Percentiles rank a stretch among this genome's conserved stretches.
Conservation (phyloP, 92 coral and sea anemone species). For the Nematostella vectensis region DNA sequence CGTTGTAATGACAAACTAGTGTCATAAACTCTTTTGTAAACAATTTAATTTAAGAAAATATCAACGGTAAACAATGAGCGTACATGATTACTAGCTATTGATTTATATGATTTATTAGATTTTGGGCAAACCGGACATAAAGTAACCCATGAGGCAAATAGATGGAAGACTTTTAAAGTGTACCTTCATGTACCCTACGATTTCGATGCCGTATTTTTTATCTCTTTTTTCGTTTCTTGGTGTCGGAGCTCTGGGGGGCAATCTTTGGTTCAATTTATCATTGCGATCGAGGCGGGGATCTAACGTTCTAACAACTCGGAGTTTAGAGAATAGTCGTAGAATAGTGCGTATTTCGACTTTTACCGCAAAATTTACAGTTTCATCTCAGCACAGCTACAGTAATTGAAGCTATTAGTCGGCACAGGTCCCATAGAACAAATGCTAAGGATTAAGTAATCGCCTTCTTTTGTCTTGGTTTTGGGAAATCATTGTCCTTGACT, state of each 20-base stretch:
- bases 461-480: conserved; percentile 53
- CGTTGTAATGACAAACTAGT: too few species aligned
- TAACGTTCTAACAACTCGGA: too few species aligned
- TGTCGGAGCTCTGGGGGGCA: too few species aligned
- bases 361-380: conserved; percentile 19
- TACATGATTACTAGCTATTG: conserved; percentile 19
- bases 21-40: conserved; percentile 14
- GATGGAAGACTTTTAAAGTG: conserved; percentile 14
- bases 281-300: not conserved
- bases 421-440: conserved; percentile 43
- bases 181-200: not conserved
- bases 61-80: conserved; percentile 18
- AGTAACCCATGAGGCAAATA: conserved; percentile 14
- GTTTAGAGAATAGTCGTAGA: conserved; percentile 3
- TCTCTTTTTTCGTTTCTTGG: too few species aligned
- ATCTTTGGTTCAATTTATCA: not conserved
- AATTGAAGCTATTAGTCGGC: conserved; percentile 38
- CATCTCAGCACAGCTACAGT: conserved; percentile 13
- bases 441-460: conserved; percentile 69
- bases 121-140: conserved; percentile 22
- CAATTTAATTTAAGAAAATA: conserved; percentile 14
- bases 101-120: conserved; percentile 17
- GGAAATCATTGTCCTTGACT: conserved; percentile 55
- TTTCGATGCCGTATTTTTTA: too few species aligned
- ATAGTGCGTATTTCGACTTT: not conserved